A percentile compares a stretch with the other conserved stretches of the same genome.
Conservation (phyloP, 2,113 vertebrate genomes). For the Microtus oregoni region DNA sequence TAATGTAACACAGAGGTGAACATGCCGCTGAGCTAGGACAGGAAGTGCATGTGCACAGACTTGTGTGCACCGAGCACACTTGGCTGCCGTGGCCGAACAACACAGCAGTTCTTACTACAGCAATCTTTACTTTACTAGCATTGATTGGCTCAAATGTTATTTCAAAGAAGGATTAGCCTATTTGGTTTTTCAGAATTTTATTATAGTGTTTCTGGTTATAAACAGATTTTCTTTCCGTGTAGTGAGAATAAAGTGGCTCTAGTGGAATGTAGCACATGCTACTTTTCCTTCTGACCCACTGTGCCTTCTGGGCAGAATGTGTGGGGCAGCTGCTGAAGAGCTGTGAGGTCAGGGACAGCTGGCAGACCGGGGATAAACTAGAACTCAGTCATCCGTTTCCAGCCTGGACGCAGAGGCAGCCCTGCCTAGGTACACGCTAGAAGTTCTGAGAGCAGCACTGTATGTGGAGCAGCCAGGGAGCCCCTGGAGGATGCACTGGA, state of each 20-base stretch:
- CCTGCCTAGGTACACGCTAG: background rate
- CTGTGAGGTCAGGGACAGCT: background rate
- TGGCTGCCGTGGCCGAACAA: too few relatives aligned
- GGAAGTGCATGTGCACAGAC: background rate
- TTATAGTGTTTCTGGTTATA: background rate
- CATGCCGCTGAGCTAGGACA: background rate
- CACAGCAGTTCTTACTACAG: too few relatives aligned
- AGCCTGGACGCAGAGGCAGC: background rate
- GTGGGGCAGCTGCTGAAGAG: background rate
- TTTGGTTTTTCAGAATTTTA: conserved; percentile 15
- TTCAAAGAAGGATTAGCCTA: background rate
- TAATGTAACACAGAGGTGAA: background rate
- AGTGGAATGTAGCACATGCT: background rate
- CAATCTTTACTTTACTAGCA: too few relatives aligned
- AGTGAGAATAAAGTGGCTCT: background rate
- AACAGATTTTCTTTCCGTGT: background rate
- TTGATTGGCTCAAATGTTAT: background rate
- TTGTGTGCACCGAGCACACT: rapidly evolving
- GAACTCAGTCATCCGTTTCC: background rate
- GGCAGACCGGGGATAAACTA: background rate
- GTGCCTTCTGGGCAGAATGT: background rate
- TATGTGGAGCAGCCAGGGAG: background rate
- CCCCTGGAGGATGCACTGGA: too few relatives aligned
- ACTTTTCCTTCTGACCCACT: background rate
- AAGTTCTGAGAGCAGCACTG: background rate